Evolutionary conservation across 2,113 vertebrate species (phyloP).

Genomic region (Dicerorhinus sumatrensis): DNA sequence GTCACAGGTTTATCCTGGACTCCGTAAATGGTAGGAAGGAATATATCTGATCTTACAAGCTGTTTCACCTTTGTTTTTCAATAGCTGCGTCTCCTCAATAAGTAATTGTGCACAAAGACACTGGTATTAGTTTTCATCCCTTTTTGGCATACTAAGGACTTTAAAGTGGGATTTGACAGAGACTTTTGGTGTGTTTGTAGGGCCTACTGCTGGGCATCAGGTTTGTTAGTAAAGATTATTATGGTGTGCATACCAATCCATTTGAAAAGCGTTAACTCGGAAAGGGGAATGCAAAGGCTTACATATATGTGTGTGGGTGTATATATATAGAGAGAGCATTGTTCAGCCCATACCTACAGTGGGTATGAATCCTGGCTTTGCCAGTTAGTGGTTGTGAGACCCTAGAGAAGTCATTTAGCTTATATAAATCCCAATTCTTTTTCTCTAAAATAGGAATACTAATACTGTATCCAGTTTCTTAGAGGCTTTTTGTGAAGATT

Average conservation of each 20-base stretch:
- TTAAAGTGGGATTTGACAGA: neutral
- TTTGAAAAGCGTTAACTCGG: neutral
- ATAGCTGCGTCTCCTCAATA: neutral
- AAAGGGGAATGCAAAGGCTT: neutral
- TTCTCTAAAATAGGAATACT: neutral
- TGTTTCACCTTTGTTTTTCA: neutral
- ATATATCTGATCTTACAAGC: slow-evolving; percentile 28
- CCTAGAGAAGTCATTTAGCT: neutral
- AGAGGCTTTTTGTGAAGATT: neutral
- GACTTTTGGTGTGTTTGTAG: neutral
- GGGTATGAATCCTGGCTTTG: neutral
- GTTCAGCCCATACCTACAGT: neutral
- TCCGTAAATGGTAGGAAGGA: slow-evolving; percentile 1
- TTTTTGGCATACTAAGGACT: neutral
- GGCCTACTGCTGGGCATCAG: neutral
- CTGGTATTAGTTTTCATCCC: neutral
- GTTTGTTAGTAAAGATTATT: neutral
- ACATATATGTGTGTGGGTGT: neutral
- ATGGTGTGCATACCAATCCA: neutral
- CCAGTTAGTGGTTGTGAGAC: neutral
- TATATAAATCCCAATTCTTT: neutral
- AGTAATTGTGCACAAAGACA: slow-evolving; percentile 18
- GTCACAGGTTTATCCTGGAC: slow-evolving; percentile 15
- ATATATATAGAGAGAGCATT: neutral
- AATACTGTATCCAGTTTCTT: neutral